Conservation (phyloP, 2,113 vertebrate species). For the Cynocephalus volans region DNA sequence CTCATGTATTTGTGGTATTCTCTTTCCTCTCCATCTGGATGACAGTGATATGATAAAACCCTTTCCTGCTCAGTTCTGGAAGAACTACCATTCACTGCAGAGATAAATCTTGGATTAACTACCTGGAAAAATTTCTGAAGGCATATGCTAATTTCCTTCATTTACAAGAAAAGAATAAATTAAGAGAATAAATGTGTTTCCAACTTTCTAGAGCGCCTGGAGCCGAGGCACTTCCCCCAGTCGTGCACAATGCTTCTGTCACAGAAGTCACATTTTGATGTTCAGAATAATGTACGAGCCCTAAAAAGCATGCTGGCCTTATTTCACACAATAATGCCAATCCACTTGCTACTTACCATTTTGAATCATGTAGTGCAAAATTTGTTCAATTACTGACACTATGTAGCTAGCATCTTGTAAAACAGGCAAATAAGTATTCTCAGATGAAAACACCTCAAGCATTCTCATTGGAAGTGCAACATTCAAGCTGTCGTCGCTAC, state of each 20-base stretch:
- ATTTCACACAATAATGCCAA: background rate
- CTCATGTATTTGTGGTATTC: fast-evolving
- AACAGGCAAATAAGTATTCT: constrained; percentile 94
- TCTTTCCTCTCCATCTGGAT: too few species aligned
- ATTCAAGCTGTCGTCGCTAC: constrained; percentile 94
- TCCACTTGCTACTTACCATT: constrained; percentile 91
- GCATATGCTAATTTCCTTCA: background rate
- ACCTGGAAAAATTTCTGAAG: background rate
- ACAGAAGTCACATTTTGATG: too few species aligned
- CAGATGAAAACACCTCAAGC: constrained; percentile 97
- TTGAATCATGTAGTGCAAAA: constrained; percentile 99
- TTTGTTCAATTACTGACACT: constrained; percentile 96
- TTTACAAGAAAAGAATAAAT: background rate
- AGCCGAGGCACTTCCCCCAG: too few species aligned
- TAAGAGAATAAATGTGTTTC: background rate
- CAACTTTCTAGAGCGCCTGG: fast-evolving
- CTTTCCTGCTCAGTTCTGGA: background rate
- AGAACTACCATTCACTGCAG: fast-evolving
- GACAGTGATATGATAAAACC: background rate
- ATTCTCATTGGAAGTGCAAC: constrained; percentile 98
- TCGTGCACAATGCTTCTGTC: too few species aligned
- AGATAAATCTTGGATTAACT: background rate
- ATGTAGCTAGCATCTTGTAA: constrained; percentile 93
- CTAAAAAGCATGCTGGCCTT: fast-evolving
- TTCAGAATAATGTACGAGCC: background rate